phyloP scores from a whole-genome alignment of 2,888 invertebrate species.

The Drosophila limbata region DNA sequence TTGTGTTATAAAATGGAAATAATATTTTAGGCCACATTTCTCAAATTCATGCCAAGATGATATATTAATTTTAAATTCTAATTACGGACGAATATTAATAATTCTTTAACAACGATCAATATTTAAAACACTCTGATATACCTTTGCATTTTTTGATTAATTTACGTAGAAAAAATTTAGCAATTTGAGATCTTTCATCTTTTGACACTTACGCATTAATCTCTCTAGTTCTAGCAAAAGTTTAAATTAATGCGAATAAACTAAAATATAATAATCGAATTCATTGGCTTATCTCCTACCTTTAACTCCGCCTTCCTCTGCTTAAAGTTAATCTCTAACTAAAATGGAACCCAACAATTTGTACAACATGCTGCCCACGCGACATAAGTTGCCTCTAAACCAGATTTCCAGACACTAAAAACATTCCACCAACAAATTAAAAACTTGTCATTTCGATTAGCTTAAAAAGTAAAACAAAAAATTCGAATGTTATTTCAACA shows the following conservation, averaged over 20 bases:
- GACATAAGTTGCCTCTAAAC: constrained; percentile 36
- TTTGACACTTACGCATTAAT: constrained; percentile 43
- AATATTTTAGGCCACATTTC: not conserved
- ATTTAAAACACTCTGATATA: not conserved
- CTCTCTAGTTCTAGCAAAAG: constrained; percentile 27
- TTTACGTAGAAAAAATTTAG: not conserved
- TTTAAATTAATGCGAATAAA: constrained; percentile 24
- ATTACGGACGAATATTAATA: not conserved
- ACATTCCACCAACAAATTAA: constrained; percentile 45
- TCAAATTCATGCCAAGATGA: constrained; percentile 2
- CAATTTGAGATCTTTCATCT: constrained; percentile 27
- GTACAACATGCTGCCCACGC: constrained; percentile 67
- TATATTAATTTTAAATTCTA: not conserved
- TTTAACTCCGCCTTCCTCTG: constrained; percentile 9
- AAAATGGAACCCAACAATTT: constrained; percentile 60
- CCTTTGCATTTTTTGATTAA: not conserved
- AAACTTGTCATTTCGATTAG: constrained; percentile 76
- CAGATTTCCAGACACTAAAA: constrained; percentile 33
- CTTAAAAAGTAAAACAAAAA: constrained; percentile 46
- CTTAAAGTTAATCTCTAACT: constrained; percentile 28
- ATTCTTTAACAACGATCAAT: constrained; percentile 1
- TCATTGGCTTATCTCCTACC: constrained; percentile 11
- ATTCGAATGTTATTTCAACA: constrained; percentile 18
- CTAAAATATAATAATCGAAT: constrained; percentile 22
- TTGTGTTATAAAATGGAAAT: not conserved